Conservation (phyloP, 2,888 invertebrate species). For the Cerceris ruficornis region DNA sequence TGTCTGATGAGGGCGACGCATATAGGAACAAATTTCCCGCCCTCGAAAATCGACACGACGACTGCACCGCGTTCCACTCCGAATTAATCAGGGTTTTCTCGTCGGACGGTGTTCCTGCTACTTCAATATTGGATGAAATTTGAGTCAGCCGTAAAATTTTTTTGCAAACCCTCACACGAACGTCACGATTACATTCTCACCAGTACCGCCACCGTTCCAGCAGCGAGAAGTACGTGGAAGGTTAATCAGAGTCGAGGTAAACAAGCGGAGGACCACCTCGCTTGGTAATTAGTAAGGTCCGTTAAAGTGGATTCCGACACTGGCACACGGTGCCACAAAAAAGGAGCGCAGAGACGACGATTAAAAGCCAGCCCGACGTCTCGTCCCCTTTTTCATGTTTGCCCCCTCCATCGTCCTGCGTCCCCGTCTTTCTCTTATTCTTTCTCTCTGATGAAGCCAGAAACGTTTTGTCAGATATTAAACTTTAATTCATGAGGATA, state of each 20-base stretch:
- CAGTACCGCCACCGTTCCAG: constrained; percentile 20
- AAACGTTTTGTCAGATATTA: constrained; percentile 42
- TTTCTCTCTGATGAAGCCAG: constrained; percentile 18
- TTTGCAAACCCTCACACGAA: not conserved
- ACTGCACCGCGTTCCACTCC: not conserved
- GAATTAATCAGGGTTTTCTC: not conserved
- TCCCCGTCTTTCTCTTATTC: not conserved
- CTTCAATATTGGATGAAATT: not conserved
- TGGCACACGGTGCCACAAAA: constrained; percentile 50
- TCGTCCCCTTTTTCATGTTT: constrained; percentile 26
- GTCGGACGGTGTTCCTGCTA: not conserved
- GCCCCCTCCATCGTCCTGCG: not conserved
- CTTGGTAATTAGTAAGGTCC: constrained; percentile 74
- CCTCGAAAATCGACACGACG: not conserved
- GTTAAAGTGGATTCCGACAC: constrained; percentile 70
- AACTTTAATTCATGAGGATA: constrained; percentile 29
- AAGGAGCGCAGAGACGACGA: constrained; percentile 59
- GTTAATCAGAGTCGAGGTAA: constrained; percentile 77
- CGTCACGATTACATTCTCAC: constrained; percentile 11
- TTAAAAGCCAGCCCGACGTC: constrained; percentile 60
- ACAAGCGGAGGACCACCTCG: constrained; percentile 68
- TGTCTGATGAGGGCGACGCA: no score
- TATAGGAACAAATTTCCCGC: no score
- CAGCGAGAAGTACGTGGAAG: constrained; percentile 58
- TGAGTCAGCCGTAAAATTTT: not conserved